These are phyloP conservation scores for Cosmia trapezina DNA, from an alignment of 2,888 invertebrate species.

Conservation along the genomic window DNA sequence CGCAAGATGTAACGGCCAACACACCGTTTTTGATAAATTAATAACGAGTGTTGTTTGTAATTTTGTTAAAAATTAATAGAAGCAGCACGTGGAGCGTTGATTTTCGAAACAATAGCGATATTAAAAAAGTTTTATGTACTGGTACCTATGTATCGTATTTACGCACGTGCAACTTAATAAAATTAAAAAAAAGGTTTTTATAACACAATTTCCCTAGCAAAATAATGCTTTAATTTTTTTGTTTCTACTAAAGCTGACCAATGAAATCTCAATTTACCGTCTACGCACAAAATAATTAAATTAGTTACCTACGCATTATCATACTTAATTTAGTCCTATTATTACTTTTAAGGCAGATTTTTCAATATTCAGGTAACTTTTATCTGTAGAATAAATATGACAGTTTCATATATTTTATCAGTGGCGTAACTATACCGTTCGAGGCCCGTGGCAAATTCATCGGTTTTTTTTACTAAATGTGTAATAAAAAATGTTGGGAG, in stretches of 20 bases:
- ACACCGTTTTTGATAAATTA: slow-evolving; percentile 72
- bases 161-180: too few species aligned
- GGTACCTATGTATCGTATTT: too few species aligned
- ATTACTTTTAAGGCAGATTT: neutral
- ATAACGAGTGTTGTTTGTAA: slow-evolving; percentile 57
- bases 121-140: neutral
- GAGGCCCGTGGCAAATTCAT: too few species aligned
- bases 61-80: slow-evolving; percentile 49
- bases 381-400: too few species aligned
- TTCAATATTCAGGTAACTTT: too few species aligned
- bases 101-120: neutral
- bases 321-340: neutral
- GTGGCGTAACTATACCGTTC: too few species aligned
- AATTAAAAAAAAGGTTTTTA: neutral
- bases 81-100: slow-evolving; percentile 5
- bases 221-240: neutral
- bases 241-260: neutral
- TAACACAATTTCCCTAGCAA: neutral
- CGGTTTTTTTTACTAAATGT: too few species aligned
- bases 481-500: too few species aligned
- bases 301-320: neutral
- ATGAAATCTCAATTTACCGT: neutral
- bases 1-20: slow-evolving; percentile 70
- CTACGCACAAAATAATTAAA: too few species aligned
- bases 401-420: too few species aligned